Conservation (phyloP, 2,797 vertebrate species). For the Poeciliopsis gracilis region DNA sequence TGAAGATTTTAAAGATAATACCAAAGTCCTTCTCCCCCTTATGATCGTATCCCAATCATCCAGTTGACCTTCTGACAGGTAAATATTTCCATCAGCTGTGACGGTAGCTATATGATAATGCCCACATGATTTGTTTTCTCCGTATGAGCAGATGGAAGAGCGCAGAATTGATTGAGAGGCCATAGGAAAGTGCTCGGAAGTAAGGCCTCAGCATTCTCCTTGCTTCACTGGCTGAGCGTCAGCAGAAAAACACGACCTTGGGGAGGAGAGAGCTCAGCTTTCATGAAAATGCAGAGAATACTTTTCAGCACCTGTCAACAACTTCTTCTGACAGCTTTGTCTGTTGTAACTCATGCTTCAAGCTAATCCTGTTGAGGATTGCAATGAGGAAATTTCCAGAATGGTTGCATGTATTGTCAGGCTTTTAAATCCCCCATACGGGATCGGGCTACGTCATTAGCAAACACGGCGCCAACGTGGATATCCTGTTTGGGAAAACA, state of each 20-base stretch:
- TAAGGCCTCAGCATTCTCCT: slow-evolving; percentile 66
- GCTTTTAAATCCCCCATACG: slow-evolving; percentile 7
- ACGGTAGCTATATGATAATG: slow-evolving; percentile 40
- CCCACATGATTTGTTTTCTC: slow-evolving; percentile 22
- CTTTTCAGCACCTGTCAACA: slow-evolving; percentile 35
- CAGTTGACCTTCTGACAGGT: slow-evolving; percentile 41
- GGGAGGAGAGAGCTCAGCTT: slow-evolving; percentile 58
- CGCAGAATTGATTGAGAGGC: slow-evolving; percentile 62
- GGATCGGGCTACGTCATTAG: slow-evolving; percentile 13
- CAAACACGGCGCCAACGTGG: slow-evolving; percentile 12
- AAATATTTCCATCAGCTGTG: slow-evolving; percentile 38
- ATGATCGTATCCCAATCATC: slow-evolving; percentile 14
- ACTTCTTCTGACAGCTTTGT: slow-evolving; percentile 18
- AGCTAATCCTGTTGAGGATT: neutral
- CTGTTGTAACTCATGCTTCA: neutral
- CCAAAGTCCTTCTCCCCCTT: neutral
- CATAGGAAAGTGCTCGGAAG: slow-evolving; percentile 46
- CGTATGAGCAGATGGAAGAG: slow-evolving; percentile 35
- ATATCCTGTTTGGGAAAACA: slow-evolving; percentile 50
- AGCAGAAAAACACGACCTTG: slow-evolving; percentile 62
- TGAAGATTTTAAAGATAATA: slow-evolving; percentile 20
- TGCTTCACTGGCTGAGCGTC: slow-evolving; percentile 58
- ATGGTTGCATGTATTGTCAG: neutral
- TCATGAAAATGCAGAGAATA: slow-evolving; percentile 51
- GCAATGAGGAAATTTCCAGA: slow-evolving; percentile 29